Percentiles rank a stretch among this genome's conserved stretches.
These are phyloP conservation scores for Eueides isabella DNA, from an alignment of 1,140 invertebrate species.

Conservation along the genomic window DNA sequence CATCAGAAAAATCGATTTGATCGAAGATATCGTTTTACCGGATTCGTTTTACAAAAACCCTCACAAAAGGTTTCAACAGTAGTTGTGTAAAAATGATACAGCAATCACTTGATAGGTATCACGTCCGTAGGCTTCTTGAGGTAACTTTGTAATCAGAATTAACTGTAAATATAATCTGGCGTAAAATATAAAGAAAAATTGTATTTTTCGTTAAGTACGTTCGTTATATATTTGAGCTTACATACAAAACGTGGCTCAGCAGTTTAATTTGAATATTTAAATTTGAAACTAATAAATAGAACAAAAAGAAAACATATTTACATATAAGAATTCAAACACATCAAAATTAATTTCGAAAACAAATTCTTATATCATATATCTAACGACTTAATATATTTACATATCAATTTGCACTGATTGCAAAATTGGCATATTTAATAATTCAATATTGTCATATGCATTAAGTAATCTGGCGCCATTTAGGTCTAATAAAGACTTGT, in stretches of 20 bases:
- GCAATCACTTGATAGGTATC: constrained; percentile 59
- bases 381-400: neutral
- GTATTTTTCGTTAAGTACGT: neutral
- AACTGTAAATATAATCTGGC: neutral
- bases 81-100: constrained; percentile 48
- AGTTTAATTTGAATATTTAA: too few relatives aligned
- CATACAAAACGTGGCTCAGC: too few relatives aligned
- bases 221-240: too few relatives aligned
- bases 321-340: neutral
- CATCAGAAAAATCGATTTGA: constrained; percentile 57
- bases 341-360: neutral
- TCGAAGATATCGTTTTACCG: constrained; percentile 60
- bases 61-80: constrained; percentile 61
- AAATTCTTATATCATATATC: constrained; percentile 1
- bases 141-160: neutral
- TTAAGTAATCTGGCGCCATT: constrained; percentile 56
- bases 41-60: constrained; percentile 56
- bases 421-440: constrained; percentile 10
- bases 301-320: too few relatives aligned
- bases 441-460: constrained; percentile 29
- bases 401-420: constrained; percentile 3
- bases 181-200: neutral
- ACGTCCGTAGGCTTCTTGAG: constrained; percentile 51
- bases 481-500: constrained; percentile 77
- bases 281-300: too few relatives aligned